Evolutionary conservation across 92 coral and sea anemone species (phyloP).

Genomic region (Paragorgia papillata): DNA sequence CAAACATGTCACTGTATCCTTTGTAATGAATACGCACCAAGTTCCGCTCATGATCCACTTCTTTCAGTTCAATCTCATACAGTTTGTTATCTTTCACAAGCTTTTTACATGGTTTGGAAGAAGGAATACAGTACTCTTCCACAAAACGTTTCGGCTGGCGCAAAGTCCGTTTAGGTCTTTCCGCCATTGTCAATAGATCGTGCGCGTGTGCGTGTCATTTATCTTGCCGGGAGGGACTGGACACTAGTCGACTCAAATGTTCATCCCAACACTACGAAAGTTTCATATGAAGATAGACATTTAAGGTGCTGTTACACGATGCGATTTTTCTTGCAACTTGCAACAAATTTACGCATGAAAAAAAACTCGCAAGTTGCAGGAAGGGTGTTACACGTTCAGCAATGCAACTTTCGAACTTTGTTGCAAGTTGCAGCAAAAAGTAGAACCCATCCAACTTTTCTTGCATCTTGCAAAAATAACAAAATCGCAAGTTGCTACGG

Average conservation of each 20-base stretch:
- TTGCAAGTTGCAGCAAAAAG: too few species aligned
- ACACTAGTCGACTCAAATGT: slow-evolving; percentile 4
- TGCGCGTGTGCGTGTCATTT: neutral
- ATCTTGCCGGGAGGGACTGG: neutral
- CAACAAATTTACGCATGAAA: too few species aligned
- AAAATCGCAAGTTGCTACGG: too few species aligned
- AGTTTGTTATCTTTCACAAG: neutral
- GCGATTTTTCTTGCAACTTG: too few species aligned
- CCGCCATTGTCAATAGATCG: neutral
- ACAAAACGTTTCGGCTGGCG: slow-evolving; percentile 6
- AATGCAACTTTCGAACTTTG: too few species aligned
- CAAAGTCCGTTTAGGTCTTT: neutral
- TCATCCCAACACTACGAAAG: neutral
- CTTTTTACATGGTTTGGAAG: neutral
- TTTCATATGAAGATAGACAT: too few species aligned
- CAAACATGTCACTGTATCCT: too few species aligned
- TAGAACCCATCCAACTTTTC: too few species aligned
- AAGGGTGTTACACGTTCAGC: too few species aligned
- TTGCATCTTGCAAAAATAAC: too few species aligned
- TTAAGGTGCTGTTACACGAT: too few species aligned
- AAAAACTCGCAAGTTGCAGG: too few species aligned
- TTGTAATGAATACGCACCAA: neutral
- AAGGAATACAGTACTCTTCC: neutral
- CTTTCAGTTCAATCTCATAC: neutral
- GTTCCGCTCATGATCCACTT: neutral